A percentile compares a stretch with the other conserved stretches of the same genome.
These are phyloP conservation scores for Toxotes chatareus DNA, from an alignment of 2,113 vertebrate species.

Conservation along the genomic window DNA sequence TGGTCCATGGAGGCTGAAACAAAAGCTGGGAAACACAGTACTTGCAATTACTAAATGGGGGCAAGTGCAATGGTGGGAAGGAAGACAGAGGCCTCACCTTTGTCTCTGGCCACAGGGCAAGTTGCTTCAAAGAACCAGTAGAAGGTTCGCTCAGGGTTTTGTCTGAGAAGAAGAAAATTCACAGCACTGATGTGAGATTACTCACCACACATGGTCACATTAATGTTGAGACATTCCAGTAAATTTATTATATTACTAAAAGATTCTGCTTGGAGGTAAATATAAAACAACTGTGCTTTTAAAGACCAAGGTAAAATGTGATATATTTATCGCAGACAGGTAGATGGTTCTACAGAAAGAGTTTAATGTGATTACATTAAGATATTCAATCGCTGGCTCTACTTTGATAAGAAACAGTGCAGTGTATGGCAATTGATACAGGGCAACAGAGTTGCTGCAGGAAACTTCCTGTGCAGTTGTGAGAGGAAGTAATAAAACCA, in stretches of 20 bases:
- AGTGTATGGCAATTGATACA: conserved; percentile 10
- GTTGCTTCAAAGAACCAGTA: conserved; percentile 90
- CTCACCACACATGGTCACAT: not conserved
- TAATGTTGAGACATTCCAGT: not conserved
- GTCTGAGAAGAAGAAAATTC: conserved; percentile 77
- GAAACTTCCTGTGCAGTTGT: conserved; percentile 74
- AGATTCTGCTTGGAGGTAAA: not conserved
- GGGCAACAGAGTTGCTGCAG: conserved; percentile 36
- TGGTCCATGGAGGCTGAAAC: not conserved
- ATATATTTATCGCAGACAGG: not conserved
- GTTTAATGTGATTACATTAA: not conserved
- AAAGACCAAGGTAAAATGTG: not conserved
- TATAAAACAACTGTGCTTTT: not conserved
- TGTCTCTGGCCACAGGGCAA: conserved; percentile 85
- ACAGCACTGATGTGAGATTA: conserved; percentile 7
- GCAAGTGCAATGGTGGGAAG: not conserved
- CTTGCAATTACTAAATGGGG: not conserved
- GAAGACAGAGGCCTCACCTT: conserved; percentile 79
- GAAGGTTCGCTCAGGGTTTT: conserved; percentile 86
- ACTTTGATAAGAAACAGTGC: conserved; percentile 9
- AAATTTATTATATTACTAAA: not conserved
- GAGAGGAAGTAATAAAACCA: conserved; percentile 79
- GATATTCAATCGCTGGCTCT: not conserved
- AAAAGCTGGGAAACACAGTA: not conserved
- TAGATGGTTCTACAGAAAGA: not conserved